Evolutionary conservation across 2,113 vertebrate genomes (phyloP).

Genomic region (Henicopernis longicauda): DNA sequence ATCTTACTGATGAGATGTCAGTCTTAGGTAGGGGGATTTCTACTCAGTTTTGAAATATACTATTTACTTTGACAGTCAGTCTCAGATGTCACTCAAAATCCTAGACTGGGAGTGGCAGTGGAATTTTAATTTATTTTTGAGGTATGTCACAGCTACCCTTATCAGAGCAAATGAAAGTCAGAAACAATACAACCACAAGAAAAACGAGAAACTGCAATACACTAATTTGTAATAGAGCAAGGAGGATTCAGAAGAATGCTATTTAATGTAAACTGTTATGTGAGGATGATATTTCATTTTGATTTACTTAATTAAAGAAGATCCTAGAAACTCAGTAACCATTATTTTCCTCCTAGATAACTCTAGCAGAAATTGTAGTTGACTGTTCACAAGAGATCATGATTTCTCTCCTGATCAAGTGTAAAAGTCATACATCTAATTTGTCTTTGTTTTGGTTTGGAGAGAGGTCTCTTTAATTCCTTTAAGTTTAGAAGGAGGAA

Average conservation of each 20-base stretch:
- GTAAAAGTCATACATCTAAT: background rate
- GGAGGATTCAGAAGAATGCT: background rate
- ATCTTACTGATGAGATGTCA: background rate
- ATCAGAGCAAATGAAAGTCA: background rate
- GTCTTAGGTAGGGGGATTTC: background rate
- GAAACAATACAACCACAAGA: background rate
- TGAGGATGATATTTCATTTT: background rate
- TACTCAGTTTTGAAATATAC: background rate
- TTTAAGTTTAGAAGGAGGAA: background rate
- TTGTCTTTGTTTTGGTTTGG: background rate
- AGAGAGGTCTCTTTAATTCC: background rate
- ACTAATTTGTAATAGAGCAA: background rate
- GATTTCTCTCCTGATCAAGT: background rate
- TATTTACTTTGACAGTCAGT: background rate
- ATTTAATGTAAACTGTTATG: background rate
- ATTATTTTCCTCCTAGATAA: background rate
- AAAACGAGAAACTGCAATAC: background rate
- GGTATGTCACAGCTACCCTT: background rate
- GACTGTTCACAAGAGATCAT: background rate
- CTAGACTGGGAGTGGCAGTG: background rate
- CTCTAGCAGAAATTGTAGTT: background rate
- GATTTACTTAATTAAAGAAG: background rate
- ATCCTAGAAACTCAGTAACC: background rate
- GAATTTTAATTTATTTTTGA: constrained; percentile 36
- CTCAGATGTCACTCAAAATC: constrained; percentile 20